Conservation (phyloP, 2,113 vertebrate genomes). For the Helogale parvula region DNA sequence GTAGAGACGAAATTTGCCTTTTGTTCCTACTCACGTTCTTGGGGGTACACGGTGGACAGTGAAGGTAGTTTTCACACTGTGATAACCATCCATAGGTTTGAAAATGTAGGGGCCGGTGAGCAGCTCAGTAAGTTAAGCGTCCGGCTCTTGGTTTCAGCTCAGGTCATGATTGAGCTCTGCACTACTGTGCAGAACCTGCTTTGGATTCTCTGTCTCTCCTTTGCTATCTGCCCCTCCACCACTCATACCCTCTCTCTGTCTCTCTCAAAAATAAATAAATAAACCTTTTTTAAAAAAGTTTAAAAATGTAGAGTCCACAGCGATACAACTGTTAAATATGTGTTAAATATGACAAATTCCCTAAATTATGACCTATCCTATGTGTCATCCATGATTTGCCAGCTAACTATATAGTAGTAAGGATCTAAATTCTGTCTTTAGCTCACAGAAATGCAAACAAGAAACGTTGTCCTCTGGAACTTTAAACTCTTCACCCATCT, state of each 20-base stretch:
- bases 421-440: constrained; percentile 33
- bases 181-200: too few relatives aligned
- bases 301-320: constrained; percentile 14
- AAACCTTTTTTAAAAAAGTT: neutral
- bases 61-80: neutral
- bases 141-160: too few relatives aligned
- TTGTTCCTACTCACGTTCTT: neutral
- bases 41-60: neutral
- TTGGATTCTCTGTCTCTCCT: too few relatives aligned
- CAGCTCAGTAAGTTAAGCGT: too few relatives aligned
- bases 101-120: neutral
- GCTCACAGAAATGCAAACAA: neutral
- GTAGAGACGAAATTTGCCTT: constrained; percentile 21
- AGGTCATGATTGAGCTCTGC: too few relatives aligned
- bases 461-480: constrained; percentile 17
- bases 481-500: constrained; percentile 39
- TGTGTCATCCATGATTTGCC: constrained; percentile 2
- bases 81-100: neutral
- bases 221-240: too few relatives aligned
- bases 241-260: too few relatives aligned
- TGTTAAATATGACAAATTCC: neutral
- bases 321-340: neutral
- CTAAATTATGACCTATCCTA: neutral
- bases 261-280: too few relatives aligned
- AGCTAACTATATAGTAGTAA: neutral